Evolutionary conservation across 2,797 vertebrate species (phyloP), one percentile per base, ranked within the genome.

Genomic region (Malurus splendens): DNA sequence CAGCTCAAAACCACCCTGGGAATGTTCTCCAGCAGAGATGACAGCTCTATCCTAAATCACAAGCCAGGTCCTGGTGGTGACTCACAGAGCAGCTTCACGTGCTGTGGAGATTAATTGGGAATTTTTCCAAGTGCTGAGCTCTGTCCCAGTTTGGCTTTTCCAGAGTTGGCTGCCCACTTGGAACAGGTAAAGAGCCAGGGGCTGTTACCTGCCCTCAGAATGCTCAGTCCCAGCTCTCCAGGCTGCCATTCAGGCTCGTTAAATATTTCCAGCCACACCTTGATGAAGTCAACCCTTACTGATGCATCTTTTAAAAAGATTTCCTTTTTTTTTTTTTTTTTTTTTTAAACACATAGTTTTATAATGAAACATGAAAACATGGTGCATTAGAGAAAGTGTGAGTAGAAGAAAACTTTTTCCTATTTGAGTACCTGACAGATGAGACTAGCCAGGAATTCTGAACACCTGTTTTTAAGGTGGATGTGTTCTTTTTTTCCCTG

Each of bases 221-320:
- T 6, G 33, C 60, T 41, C 32, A 61, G 5, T 41, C 42, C 38
- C 73, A 70, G 62, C 80, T 65, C 28, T 2, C 5, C 2, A 1
- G 22, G 44, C 72, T 81, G 66, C 76, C 28, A 9, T 61, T 81
- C 28, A 10, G 12, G 32, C 80, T 90, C 12, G 0, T 72, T 51
- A 90, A 90, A 16, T 61, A 39, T 55, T 90, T 83, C 42, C 71
- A 90, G 85, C 85, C 91, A 80, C 80, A 71, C 89, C 89, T 89
- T 66, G 70, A 83, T 92, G 85, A 93, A 68, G 79, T 82, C 82
- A 91, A 32, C 65, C 42, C 65, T 72, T 24, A 68, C 33, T 7
- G 0, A 93, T 50, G 73, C 59, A 52, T 8, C 59, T 54, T n/a
- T 51, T 8, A 1, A 68, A 74, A 54, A 44, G 5, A 32, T 19